A percentile compares a stretch with the other conserved stretches of the same genome.
Evolutionary conservation across 2,888 invertebrate genomes (phyloP).

Genomic region (Parnassius apollo): DNA sequence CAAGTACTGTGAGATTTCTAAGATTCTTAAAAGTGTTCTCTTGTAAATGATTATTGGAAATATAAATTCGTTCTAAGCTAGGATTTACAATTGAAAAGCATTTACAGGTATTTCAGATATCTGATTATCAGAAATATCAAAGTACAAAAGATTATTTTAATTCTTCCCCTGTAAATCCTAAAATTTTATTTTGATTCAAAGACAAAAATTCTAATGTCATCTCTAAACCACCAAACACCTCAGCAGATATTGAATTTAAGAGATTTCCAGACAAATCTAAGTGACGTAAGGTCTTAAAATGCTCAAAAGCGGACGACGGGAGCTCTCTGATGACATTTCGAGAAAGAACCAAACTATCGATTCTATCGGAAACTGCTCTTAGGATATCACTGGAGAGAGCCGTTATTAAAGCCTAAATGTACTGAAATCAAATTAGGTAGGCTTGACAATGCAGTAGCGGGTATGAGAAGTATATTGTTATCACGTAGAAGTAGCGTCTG

Average conservation of each 20-base stretch:
- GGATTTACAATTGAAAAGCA: conserved; percentile 83
- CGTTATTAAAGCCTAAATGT: conserved; percentile 91
- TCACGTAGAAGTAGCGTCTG: conserved; percentile 90
- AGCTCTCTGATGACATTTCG: conserved; percentile 93
- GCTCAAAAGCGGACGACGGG: conserved; percentile 89
- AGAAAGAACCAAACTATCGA: conserved; percentile 87
- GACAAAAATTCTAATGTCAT: conserved; percentile 86
- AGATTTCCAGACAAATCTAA: conserved; percentile 91
- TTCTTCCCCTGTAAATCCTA: conserved; percentile 83
- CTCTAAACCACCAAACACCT: conserved; percentile 89
- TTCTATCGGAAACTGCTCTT: conserved; percentile 85
- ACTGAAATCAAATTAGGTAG: conserved; percentile 87
- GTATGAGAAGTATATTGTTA: conserved; percentile 92
- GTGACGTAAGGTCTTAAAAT: conserved; percentile 86
- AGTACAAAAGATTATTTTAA: conserved; percentile 82
- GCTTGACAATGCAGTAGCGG: conserved; percentile 90
- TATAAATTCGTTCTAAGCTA: conserved; percentile 84
- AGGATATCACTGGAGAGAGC: conserved; percentile 90
- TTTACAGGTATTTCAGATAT: conserved; percentile 86
- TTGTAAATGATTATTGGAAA: conserved; percentile 87
- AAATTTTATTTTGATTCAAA: conserved; percentile 87
- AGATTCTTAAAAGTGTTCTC: conserved; percentile 90
- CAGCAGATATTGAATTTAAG: conserved; percentile 84
- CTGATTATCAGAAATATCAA: conserved; percentile 91
- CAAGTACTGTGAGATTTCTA: conserved; percentile 86